Conservation (phyloP, 2,888 invertebrate species). For the Ceraclea dissimilis region DNA sequence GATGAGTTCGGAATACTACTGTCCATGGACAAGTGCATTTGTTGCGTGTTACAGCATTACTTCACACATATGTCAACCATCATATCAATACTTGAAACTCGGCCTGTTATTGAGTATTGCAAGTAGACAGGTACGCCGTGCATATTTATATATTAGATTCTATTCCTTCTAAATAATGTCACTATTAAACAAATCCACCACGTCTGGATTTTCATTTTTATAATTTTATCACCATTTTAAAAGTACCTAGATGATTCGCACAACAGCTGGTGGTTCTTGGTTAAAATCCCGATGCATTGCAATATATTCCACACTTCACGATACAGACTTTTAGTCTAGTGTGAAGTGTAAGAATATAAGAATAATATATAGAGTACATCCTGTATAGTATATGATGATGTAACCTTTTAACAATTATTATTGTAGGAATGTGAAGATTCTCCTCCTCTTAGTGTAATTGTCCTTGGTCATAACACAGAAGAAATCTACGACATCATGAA, state of each 20-base stretch:
- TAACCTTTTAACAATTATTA: too few species aligned
- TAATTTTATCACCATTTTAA: too few species aligned
- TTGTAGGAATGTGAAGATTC: conserved; percentile 2
- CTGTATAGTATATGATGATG: too few species aligned
- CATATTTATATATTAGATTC: not conserved
- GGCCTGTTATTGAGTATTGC: conserved; percentile 19
- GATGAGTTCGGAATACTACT: not conserved
- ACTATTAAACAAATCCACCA: too few species aligned
- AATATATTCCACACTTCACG: too few species aligned
- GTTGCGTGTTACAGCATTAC: not conserved
- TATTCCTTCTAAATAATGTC: not conserved
- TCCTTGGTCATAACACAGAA: conserved; percentile 8
- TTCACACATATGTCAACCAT: not conserved
- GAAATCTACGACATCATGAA: conserved; percentile 7
- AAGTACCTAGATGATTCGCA: too few species aligned
- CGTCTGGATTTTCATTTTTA: too few species aligned
- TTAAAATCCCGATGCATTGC: too few species aligned
- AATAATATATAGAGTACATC: too few species aligned
- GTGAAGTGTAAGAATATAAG: too few species aligned
- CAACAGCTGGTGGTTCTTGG: too few species aligned
- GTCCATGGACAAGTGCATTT: conserved; percentile 5
- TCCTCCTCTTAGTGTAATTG: conserved; percentile 12
- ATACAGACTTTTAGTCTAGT: too few species aligned
- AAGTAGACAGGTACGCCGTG: conserved; percentile 10
- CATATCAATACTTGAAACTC: conserved; percentile 8